These are phyloP conservation scores for Ennomos erosarius DNA, from an alignment of 2,888 invertebrate genomes.

Conservation along the genomic window DNA sequence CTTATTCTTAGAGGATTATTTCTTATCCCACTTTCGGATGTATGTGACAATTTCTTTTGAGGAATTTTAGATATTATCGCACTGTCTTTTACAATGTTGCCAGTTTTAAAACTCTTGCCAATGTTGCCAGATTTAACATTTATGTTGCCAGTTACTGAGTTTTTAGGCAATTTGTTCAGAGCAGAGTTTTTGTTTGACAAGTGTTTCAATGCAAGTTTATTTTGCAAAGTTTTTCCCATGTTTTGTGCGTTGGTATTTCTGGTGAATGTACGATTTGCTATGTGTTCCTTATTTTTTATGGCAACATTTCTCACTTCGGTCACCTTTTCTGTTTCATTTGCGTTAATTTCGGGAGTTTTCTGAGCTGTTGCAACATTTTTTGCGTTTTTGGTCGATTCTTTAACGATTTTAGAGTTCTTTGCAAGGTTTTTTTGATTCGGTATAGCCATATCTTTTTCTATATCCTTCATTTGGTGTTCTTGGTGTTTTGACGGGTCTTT, in stretches of 20 bases:
- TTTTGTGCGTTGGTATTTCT: not conserved
- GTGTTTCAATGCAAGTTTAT: conserved; percentile 12
- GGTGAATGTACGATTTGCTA: not conserved
- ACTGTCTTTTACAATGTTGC: conserved; percentile 9
- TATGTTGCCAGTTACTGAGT: conserved; percentile 2
- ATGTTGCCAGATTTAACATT: conserved; percentile 6
- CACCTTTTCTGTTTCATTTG: conserved; percentile 3
- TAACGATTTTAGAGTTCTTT: no score
- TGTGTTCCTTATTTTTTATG: conserved; percentile 11
- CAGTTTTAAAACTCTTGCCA: not conserved
- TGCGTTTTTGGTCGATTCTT: not conserved
- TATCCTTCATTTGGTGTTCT: not conserved
- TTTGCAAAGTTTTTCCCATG: not conserved
- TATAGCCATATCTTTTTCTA: not conserved
- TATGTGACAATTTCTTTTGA: conserved; percentile 46
- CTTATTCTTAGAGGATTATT: conserved; percentile 56
- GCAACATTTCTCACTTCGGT: conserved; percentile 11
- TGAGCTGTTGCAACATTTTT: not conserved
- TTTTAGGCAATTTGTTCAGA: conserved; percentile 9
- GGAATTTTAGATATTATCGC: conserved; percentile 55
- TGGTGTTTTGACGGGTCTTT: not conserved
- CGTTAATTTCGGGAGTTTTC: not conserved
- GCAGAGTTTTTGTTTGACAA: conserved; percentile 6
- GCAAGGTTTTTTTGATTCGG: no score
- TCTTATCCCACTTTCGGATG: conserved; percentile 41